Evolutionary conservation across 1,140 invertebrate genomes (phyloP).

Genomic region (Drosophila serrata): DNA sequence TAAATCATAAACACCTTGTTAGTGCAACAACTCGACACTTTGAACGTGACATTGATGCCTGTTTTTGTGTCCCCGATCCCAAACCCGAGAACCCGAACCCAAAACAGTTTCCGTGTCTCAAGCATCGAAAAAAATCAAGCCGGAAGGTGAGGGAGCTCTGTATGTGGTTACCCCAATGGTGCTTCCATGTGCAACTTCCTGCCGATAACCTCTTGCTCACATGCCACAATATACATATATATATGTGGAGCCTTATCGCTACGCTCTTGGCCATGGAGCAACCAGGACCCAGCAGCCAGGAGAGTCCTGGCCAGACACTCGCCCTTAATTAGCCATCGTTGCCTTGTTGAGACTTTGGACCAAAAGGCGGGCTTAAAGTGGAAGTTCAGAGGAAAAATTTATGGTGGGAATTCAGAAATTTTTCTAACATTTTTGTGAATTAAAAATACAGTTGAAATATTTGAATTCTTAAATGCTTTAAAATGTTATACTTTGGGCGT

Average conservation of each 20-base stretch:
- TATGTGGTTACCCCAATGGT: conserved; percentile 35
- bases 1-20: conserved; percentile 82
- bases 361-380: conserved; percentile 25
- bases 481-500: too few species aligned
- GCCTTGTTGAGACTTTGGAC: not conserved
- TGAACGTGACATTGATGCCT: conserved; percentile 85
- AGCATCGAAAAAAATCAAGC: conserved; percentile 55
- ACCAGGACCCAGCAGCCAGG: conserved; percentile 12
- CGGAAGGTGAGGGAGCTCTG: conserved; percentile 37
- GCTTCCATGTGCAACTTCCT: conserved; percentile 75
- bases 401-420: not conserved
- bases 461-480: not conserved
- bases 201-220: conserved; percentile 66
- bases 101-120: conserved; percentile 78
- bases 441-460: not conserved
- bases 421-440: too few species aligned
- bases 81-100: conserved; percentile 21
- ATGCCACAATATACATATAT: conserved; percentile 37
- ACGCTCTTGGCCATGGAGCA: conserved; percentile 54
- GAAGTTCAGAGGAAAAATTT: too few species aligned
- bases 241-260: conserved; percentile 60
- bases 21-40: conserved; percentile 68
- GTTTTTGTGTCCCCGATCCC: conserved; percentile 45
- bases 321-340: conserved; percentile 56
- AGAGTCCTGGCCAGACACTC: conserved; percentile 24